Base-by-base conservation (phyloP, 1,140 invertebrate genomes). In the Polyergus mexicanus region DNA sequence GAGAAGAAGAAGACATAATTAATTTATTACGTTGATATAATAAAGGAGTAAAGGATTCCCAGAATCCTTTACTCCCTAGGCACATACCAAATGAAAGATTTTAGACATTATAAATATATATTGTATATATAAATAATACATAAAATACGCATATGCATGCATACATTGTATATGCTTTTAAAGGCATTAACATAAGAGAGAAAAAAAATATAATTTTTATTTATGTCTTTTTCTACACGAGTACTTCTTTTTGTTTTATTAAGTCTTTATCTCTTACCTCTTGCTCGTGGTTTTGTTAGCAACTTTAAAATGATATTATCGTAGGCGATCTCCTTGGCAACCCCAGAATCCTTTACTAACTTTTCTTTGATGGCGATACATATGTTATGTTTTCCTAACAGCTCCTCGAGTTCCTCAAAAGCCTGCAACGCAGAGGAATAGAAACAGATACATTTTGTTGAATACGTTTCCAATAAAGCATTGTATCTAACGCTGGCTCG, bases 341-440 rank as follows among this genome's bases (percentile, higher is more conserved):
- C 98, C 16, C 98, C 98, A 2, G 98, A 99, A 95, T 99, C 98
- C 94, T 99, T 99, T 28, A 98, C 98, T 54, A 99, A 95, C 91
- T 98, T 98, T 93, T 99, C 98, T 93, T 99, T 99, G 28, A 98
- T 97, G 11, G 98, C 98, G 87, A 99, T 98, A 95, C 98, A 99
- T 93, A 99, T 98, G 88, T 97, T 97, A 92, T 98, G 95, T 78
- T 97, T 96, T 0, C 97, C 96, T 25, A 99, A 94, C 3, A 98
- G 95, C 66, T 97, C 97, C 94, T 99, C 98, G 75, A 99, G 95
- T 92, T 99, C 98, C 94, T 98, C 98, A 92, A 98, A 99, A 32
- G 98, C 98, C 98, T 99, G 95, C 0, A 95, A 96, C 68, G 90
- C 91, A 91, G 85, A 92, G 84, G 76, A 41, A 62, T 13, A 81